Evolutionary conservation across 2,113 vertebrate genomes (phyloP).

Genomic region (Colinus virginianus): DNA sequence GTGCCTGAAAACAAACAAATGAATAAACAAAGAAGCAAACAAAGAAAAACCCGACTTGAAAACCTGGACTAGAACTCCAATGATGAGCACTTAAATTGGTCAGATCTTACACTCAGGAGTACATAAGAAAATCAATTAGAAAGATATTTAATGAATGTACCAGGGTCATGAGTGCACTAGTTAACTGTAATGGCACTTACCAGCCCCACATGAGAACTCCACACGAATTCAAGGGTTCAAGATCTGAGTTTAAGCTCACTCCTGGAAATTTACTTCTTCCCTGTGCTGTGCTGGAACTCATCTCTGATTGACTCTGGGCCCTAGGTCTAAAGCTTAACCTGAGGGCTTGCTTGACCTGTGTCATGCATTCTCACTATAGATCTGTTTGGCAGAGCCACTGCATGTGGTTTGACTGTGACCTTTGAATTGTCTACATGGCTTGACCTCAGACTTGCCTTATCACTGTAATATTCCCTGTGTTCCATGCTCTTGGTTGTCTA

Average conservation of each 20-base stretch:
- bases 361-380: not conserved
- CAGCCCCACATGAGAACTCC: not conserved
- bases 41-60: not conserved
- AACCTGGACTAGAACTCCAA: not conserved
- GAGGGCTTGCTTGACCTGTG: not conserved
- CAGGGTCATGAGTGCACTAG: accelerated
- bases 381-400: too few species aligned
- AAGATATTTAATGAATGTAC: not conserved
- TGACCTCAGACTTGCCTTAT: not conserved
- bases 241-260: not conserved
- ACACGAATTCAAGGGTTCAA: accelerated
- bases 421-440: not conserved
- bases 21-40: too few species aligned
- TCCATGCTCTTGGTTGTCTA: not conserved
- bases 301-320: accelerated
- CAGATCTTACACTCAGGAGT: not conserved
- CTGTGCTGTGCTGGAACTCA: accelerated
- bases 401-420: accelerated
- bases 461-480: accelerated
- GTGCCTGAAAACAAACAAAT: too few species aligned
- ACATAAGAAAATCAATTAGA: not conserved
- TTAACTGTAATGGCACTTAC: not conserved
- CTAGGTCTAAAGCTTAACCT: accelerated
- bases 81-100: not conserved
- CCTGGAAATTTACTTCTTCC: accelerated